Percentiles rank a stretch among this genome's conserved stretches.
These are phyloP conservation scores for Pinctada fucata DNA, from an alignment of 2,888 invertebrate species.

Conservation along the genomic window DNA sequence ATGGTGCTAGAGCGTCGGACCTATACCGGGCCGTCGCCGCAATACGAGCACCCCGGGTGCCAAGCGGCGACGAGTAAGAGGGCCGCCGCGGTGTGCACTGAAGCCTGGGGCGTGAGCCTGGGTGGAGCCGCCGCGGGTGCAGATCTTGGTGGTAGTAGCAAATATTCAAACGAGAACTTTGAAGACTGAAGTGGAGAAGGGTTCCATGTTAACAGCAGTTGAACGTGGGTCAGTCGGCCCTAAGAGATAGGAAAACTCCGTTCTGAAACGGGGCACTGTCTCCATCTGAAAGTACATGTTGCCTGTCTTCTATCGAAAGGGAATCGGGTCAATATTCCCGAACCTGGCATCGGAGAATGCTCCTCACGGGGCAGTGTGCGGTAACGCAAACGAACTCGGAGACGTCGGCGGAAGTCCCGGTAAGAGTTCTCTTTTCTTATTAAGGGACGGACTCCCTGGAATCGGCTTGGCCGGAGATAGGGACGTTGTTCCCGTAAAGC, in stretches of 20 bases:
- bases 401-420: no score
- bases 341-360: constrained; percentile 80
- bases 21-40: constrained; percentile 45
- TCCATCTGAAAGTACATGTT: constrained; percentile 5
- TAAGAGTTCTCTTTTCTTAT: no score
- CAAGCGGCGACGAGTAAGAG: constrained; percentile 82
- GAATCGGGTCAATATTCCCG: constrained; percentile 77
- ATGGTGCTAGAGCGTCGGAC: constrained; percentile 80
- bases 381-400: constrained; percentile 64
- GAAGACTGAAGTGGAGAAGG: constrained; percentile 79
- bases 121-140: constrained; percentile 78
- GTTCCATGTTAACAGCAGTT: constrained; percentile 81
- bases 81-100: constrained; percentile 80
- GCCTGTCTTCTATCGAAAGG: constrained; percentile 66
- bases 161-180: constrained; percentile 82
- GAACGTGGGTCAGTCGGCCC: no score
- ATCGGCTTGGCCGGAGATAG: constrained; percentile 76
- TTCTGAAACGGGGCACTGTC: no score
- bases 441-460: constrained; percentile 77
- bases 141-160: no score
- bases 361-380: constrained; percentile 46
- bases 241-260: no score
- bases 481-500: constrained; percentile 75
- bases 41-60: constrained; percentile 70
- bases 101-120: constrained; percentile 81